Percentiles rank a stretch among this genome's conserved stretches.
Conservation (phyloP, 2,797 vertebrate species). For the Chelon auratus region DNA sequence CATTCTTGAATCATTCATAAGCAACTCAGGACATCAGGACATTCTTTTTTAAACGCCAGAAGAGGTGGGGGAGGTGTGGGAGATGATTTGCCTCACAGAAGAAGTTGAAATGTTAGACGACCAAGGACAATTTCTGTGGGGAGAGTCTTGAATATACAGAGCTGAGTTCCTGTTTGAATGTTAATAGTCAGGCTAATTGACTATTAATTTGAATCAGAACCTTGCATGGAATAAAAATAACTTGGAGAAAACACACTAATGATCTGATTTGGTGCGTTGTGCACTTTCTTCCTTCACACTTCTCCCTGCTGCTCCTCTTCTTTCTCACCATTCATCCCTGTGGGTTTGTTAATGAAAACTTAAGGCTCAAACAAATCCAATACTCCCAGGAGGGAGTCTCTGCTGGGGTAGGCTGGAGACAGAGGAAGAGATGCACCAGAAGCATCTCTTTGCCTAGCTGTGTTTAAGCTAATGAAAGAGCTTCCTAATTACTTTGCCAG, state of each 20-base stretch:
- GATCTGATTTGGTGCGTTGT: slow-evolving; percentile 65
- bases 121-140: slow-evolving; percentile 29
- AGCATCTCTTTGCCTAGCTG: slow-evolving; percentile 60
- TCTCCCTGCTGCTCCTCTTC: slow-evolving; percentile 22
- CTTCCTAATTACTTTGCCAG: slow-evolving; percentile 75
- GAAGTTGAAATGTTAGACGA: slow-evolving; percentile 57
- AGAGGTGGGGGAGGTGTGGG: background rate
- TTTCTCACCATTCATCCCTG: slow-evolving; percentile 44
- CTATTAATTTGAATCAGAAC: slow-evolving; percentile 76
- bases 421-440: slow-evolving; percentile 46
- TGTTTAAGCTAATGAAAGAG: slow-evolving; percentile 77
- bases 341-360: slow-evolving; percentile 71
- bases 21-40: slow-evolving; percentile 46
- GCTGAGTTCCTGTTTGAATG: slow-evolving; percentile 33
- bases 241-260: slow-evolving; percentile 66
- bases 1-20: slow-evolving; percentile 76
- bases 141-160: slow-evolving; percentile 12
- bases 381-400: slow-evolving; percentile 56
- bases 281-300: slow-evolving; percentile 21
- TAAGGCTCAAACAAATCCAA: slow-evolving; percentile 66
- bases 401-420: slow-evolving; percentile 42
- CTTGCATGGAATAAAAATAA: slow-evolving; percentile 63
- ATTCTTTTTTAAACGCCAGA: background rate
- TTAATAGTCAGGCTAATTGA: slow-evolving; percentile 71
- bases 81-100: slow-evolving; percentile 46